A percentile compares a stretch with the other conserved stretches of the same genome.
Conservation (phyloP, 2,113 vertebrate genomes). For the Bambusicola thoracicus region DNA sequence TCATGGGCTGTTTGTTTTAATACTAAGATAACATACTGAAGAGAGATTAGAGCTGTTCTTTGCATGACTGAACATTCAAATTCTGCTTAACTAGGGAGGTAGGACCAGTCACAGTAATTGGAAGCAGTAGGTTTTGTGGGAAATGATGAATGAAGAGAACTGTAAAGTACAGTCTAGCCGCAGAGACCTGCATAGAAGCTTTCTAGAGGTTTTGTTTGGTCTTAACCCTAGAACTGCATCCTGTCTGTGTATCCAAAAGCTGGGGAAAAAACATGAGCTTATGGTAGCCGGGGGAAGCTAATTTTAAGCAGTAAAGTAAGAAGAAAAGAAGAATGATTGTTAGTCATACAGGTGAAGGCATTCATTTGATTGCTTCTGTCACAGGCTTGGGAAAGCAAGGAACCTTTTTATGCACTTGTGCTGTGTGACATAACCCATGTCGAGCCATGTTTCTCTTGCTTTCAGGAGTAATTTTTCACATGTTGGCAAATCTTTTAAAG, state of each 20-base stretch:
- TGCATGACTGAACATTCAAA: neutral
- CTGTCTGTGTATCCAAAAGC: neutral
- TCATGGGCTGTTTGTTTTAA: neutral
- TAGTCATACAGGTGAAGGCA: neutral
- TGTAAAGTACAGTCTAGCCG: neutral
- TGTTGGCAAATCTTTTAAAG: neutral
- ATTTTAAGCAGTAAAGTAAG: neutral
- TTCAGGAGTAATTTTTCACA: neutral
- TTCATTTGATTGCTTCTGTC: neutral
- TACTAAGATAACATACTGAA: neutral
- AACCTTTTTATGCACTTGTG: neutral
- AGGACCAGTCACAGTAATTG: neutral
- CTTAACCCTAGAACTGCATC: neutral
- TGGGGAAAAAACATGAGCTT: neutral
- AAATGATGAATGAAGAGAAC: neutral
- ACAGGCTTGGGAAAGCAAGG: neutral
- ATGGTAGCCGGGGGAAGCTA: neutral
- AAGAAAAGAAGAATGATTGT: fast-evolving
- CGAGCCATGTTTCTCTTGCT: neutral
- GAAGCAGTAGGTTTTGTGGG: neutral
- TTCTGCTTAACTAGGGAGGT: neutral
- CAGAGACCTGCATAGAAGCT: neutral
- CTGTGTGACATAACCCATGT: fast-evolving
- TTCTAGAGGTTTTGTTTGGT: neutral
- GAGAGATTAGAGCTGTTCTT: neutral